Percentiles rank a stretch among this genome's conserved stretches.
phyloP scores from a whole-genome alignment of 1,140 invertebrate species.

The Cydia fagiglandana region DNA sequence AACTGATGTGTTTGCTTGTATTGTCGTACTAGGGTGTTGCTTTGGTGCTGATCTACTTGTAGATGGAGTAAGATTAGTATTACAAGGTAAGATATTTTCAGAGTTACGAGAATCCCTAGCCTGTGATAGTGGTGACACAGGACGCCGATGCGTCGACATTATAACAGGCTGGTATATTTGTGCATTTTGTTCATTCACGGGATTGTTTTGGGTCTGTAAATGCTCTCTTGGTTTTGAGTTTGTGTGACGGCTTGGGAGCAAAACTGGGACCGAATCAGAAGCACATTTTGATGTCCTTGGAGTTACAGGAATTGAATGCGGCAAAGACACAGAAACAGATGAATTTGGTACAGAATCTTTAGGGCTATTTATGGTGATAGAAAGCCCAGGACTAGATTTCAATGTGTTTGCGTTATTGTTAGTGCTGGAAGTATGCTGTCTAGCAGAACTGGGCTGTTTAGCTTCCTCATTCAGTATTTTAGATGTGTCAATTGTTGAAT shows the following conservation, averaged over 20 bases:
- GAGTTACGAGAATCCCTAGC: background rate
- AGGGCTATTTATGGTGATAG: background rate
- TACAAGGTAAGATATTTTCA: background rate
- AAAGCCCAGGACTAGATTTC: background rate
- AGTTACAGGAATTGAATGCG: background rate
- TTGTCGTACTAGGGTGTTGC: too few species aligned
- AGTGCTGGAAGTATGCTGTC: background rate
- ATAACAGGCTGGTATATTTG: background rate
- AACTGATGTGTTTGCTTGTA: too few species aligned
- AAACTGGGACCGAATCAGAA: background rate
- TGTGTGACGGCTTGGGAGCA: background rate
- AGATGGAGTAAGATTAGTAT: background rate
- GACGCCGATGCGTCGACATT: background rate
- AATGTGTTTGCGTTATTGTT: too few species aligned
- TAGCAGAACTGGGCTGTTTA: background rate
- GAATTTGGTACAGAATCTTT: background rate
- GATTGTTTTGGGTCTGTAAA: background rate
- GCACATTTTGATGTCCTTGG: background rate
- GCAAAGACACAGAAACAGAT: background rate
- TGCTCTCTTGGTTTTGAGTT: background rate
- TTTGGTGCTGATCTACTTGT: too few species aligned
- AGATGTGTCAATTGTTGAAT: background rate
- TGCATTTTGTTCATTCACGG: background rate
- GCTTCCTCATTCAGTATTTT: background rate
- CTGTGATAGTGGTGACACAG: background rate